Percentiles rank a stretch among this genome's conserved stretches.
Conservation (phyloP, 2,797 vertebrate species). For the Chloroceryle amazona region DNA sequence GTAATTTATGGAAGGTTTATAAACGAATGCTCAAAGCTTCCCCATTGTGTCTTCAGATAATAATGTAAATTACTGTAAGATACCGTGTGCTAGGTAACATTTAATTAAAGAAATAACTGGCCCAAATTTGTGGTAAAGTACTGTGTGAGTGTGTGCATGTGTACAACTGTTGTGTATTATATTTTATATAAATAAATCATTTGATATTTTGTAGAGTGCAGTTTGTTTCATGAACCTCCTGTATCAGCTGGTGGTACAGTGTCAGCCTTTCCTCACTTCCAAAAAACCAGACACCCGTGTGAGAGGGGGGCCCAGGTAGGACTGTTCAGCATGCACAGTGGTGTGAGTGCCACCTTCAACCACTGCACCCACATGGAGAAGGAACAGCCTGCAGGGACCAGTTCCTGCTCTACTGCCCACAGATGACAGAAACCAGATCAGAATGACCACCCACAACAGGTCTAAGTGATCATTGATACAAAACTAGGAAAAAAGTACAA, state of each 20-base stretch:
- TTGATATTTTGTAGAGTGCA: slow-evolving; percentile 94
- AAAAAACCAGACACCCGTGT: fast-evolving
- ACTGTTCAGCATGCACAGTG: fast-evolving
- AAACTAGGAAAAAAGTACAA: neutral
- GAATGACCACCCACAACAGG: fast-evolving
- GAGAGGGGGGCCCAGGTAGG: fast-evolving
- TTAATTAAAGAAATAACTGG: slow-evolving; percentile 85
- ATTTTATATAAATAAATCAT: slow-evolving; percentile 96
- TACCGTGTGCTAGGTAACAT: slow-evolving; percentile 92
- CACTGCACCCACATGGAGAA: fast-evolving
- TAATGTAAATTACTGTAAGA: slow-evolving; percentile 88
- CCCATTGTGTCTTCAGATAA: slow-evolving; percentile 95
- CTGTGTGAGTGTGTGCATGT: slow-evolving; percentile 97
- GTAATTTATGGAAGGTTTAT: slow-evolving; percentile 96
- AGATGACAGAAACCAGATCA: neutral
- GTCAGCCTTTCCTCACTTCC: neutral
- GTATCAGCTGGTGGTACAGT: neutral
- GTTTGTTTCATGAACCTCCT: neutral
- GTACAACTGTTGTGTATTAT: slow-evolving; percentile 85
- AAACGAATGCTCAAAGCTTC: slow-evolving; percentile 91
- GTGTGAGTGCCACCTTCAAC: fast-evolving
- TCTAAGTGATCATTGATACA: fast-evolving
- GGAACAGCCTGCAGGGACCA: fast-evolving
- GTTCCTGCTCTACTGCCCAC: fast-evolving
- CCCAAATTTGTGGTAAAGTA: slow-evolving; percentile 91